These are phyloP conservation scores for Orthonyx spaldingii DNA, from an alignment of 2,113 vertebrate species.

Conservation along the genomic window DNA sequence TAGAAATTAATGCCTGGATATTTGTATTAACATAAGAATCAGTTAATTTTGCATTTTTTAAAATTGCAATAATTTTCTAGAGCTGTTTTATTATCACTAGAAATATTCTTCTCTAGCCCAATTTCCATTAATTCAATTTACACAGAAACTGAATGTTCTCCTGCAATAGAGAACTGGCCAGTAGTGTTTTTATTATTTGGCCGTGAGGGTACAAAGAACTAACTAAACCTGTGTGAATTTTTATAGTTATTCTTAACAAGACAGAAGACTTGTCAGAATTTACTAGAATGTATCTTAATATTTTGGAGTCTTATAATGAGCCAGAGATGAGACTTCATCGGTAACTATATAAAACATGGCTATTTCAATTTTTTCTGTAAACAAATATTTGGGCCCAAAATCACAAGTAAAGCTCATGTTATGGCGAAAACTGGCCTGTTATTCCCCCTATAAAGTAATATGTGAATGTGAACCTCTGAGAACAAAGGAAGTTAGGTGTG, in stretches of 20 bases:
- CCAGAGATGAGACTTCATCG: neutral
- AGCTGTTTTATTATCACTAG: neutral
- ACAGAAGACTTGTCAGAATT: neutral
- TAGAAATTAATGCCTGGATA: neutral
- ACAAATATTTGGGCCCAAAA: neutral
- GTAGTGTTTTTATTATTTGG: neutral
- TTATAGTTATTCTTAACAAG: neutral
- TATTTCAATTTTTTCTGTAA: neutral
- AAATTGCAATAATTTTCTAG: neutral
- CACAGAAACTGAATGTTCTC: neutral
- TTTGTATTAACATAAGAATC: neutral
- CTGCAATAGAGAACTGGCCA: neutral
- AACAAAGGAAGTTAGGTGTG: neutral
- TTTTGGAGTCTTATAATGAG: neutral
- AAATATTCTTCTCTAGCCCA: neutral
- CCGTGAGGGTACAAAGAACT: neutral
- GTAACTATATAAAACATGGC: neutral
- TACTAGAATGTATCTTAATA: neutral
- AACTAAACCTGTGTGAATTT: neutral
- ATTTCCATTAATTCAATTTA: neutral
- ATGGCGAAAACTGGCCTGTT: neutral
- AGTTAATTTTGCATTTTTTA: neutral
- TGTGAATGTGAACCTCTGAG: neutral
- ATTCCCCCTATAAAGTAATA: neutral
- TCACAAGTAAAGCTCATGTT: neutral